Evolutionary conservation across 2,113 vertebrate genomes (phyloP), one percentile per base, ranked within the genome.

Genomic region (Pluvianellus socialis): DNA sequence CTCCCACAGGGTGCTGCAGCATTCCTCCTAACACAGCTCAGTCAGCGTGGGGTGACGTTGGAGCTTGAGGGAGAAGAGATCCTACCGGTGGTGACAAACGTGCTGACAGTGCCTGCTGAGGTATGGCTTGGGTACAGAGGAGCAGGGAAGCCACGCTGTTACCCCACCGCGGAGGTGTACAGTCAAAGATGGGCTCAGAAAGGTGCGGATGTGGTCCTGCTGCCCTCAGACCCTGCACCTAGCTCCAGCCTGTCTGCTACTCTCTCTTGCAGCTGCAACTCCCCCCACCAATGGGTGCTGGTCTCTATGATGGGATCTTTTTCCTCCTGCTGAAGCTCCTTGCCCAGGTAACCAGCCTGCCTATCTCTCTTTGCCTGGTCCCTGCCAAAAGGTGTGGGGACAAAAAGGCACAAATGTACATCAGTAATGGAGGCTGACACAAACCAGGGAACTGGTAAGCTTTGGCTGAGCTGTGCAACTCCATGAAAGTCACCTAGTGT

Each of bases 301-400:
- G 98, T 56, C 89, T 98, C 92, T 98, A 98, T 1, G 98, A 98
- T 6, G 98, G 98, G 14, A 75, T 98, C n/a, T 90, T 98, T 59
- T 96, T 97, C 45, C 96, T 98, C 68, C 70, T 98, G 55, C 56
- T 97, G 72, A 98, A 98, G 76, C 92, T 98, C 4, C 65, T 98
- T 58, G 94, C 85, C 27, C 95, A 98, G 98, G 98, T 98, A 97
- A 97, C 44, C 66, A 40, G n/a, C 32, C 52, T 67, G 52, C 12
- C 23, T 7, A 15, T 71, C 14, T 81, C 33, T 22, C 13, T 80
- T 68, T 90, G 10, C 50, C 52, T 70, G 50, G 27, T 81, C 49
- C 35, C 53, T 94, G 30, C 22, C 45, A 72, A 50, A 83, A 72
- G 14, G 12, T n/a, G 38, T 50, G 13, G 10, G 27, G 30, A 32